phyloP scores from a whole-genome alignment of 2,797 vertebrate genomes.

The Myotis daubentonii region DNA sequence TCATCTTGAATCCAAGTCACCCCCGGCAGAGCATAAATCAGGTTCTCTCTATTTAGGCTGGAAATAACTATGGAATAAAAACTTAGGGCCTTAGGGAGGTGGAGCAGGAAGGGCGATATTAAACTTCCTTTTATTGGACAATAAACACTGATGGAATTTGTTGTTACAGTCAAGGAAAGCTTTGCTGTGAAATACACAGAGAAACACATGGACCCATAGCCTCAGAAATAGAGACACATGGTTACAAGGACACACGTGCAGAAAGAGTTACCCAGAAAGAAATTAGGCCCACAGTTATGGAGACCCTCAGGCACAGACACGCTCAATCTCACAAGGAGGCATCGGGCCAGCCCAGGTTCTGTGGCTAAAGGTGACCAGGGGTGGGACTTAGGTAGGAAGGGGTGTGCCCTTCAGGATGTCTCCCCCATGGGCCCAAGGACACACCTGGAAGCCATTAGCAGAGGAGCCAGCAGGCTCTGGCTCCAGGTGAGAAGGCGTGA shows the following conservation, averaged over 20 bases:
- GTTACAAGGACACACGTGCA: background rate
- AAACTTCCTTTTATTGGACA: slow-evolving; percentile 57
- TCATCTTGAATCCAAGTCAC: background rate
- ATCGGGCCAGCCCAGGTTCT: background rate
- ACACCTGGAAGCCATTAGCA: slow-evolving; percentile 77
- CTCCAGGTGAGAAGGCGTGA: slow-evolving; percentile 66
- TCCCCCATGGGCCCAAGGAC: slow-evolving; percentile 59
- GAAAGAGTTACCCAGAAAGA: background rate
- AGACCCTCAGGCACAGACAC: background rate
- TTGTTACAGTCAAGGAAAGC: slow-evolving; percentile 19
- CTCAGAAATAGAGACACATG: slow-evolving; percentile 30
- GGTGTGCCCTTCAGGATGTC: slow-evolving; percentile 51
- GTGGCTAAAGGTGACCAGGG: slow-evolving; percentile 62
- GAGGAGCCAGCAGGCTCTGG: slow-evolving; percentile 56
- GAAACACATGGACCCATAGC: background rate
- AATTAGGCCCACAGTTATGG: background rate
- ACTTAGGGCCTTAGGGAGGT: slow-evolving; percentile 44
- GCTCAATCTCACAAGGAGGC: background rate
- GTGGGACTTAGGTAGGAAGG: background rate
- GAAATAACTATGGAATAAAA: slow-evolving; percentile 61
- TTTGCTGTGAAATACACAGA: slow-evolving; percentile 6
- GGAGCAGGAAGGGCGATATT: slow-evolving; percentile 43
- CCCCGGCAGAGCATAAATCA: slow-evolving; percentile 33
- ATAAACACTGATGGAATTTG: slow-evolving; percentile 42
- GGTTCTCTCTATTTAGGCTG: background rate